Conservation (phyloP, 2,888 invertebrate genomes). For the Melanchra persicariae region DNA sequence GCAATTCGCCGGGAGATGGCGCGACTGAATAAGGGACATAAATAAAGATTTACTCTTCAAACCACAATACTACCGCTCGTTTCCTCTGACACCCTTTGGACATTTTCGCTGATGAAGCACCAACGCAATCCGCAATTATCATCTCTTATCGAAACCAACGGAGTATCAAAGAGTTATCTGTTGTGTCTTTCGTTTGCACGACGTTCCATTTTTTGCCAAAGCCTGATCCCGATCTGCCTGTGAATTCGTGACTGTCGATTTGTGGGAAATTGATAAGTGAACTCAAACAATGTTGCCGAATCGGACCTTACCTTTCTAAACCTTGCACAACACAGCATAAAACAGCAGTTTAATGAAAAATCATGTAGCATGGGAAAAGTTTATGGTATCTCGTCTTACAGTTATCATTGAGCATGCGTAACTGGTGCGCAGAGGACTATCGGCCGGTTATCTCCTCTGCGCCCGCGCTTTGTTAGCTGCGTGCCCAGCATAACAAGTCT, state of each 20-base stretch:
- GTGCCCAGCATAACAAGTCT: conserved; percentile 87
- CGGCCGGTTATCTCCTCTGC: conserved; percentile 79
- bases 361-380: conserved; percentile 80
- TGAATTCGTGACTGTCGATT: conserved; percentile 82
- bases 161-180: conserved; percentile 39
- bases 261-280: conserved; percentile 80
- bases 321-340: conserved; percentile 69
- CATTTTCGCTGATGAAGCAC: conserved; percentile 49
- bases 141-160: conserved; percentile 44
- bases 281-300: conserved; percentile 74
- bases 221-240: conserved; percentile 74
- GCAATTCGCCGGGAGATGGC: conserved; percentile 73
- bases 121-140: conserved; percentile 47
- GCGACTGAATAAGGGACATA: conserved; percentile 68
- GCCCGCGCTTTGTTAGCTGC: conserved; percentile 86
- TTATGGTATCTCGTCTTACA: conserved; percentile 79
- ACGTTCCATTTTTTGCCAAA: conserved; percentile 64
- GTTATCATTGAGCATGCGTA: conserved; percentile 86
- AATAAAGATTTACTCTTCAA: conserved; percentile 79
- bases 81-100: conserved; percentile 29
- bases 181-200: conserved; percentile 42
- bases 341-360: conserved; percentile 78
- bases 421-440: conserved; percentile 78
- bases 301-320: conserved; percentile 60
- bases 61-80: conserved; percentile 47